Conservation (phyloP, 2,888 invertebrate species). For the Ashinkailepas kermadecensis region DNA sequence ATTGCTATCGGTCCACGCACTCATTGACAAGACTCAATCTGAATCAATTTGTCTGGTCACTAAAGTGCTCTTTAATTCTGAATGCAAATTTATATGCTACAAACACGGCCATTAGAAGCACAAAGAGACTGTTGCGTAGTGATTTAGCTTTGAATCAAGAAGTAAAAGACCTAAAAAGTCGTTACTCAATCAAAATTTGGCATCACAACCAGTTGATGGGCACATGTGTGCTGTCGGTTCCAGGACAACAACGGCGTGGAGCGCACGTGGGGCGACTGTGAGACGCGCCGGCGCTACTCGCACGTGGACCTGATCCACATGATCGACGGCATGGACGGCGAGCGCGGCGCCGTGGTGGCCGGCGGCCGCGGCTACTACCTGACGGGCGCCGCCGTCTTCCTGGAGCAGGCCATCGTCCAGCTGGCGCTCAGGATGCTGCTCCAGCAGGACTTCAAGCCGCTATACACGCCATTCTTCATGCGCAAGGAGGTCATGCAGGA, state of each 20-base stretch:
- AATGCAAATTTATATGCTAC: too few species aligned
- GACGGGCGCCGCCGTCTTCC: conserved; percentile 79
- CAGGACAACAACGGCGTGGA: conserved; percentile 86
- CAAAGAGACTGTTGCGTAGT: too few species aligned
- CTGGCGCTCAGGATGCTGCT: conserved; percentile 70
- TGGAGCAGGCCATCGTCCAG: conserved; percentile 92
- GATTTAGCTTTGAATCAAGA: too few species aligned
- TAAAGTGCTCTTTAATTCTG: too few species aligned
- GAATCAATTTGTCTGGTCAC: too few species aligned
- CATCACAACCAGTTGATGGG: too few species aligned
- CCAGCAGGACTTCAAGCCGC: conserved; percentile 58
- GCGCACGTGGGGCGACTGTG: conserved; percentile 79
- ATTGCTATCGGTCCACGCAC: too few species aligned
- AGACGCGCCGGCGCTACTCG: conserved; percentile 77
- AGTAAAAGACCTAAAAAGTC: too few species aligned
- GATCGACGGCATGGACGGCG: conserved; percentile 95
- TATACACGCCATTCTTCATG: conserved; percentile 99
- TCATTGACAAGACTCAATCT: too few species aligned
- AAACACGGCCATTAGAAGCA: too few species aligned
- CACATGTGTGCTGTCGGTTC: conserved; percentile 24
- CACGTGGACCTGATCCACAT: conserved; percentile 96
- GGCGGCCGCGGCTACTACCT: conserved; percentile 48
- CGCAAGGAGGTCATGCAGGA: conserved; percentile 99
- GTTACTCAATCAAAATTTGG: too few species aligned
- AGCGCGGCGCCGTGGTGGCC: conserved; percentile 79